These are phyloP conservation scores for Tragelaphus buxtoni DNA, from an alignment of 2,113 vertebrate species.

Conservation along the genomic window DNA sequence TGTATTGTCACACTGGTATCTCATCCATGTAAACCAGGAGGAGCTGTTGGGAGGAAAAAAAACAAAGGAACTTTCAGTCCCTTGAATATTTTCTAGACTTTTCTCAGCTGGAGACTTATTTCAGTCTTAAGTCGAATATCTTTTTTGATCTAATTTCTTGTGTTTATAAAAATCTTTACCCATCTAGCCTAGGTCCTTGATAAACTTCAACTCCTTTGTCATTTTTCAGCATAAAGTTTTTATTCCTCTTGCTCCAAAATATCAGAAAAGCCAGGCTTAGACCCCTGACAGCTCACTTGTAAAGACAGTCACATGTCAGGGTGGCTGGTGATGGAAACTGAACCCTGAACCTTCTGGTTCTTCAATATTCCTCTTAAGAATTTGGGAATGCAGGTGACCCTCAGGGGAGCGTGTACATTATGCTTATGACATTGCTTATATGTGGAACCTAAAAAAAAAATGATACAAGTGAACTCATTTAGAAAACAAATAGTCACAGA, in stretches of 20 bases:
- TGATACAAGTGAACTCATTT: background rate
- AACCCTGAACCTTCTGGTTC: background rate
- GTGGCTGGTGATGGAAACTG: too few species aligned
- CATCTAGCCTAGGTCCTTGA: background rate
- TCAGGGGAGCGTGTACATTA: background rate
- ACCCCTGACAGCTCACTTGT: fast-evolving
- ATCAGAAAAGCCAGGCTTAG: background rate
- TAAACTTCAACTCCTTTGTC: background rate
- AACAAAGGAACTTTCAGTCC: background rate
- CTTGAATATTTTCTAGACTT: background rate
- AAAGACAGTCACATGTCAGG: background rate
- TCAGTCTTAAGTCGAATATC: background rate
- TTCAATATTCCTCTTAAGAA: background rate
- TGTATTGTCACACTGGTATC: background rate
- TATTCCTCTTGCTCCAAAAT: background rate
- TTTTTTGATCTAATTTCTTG: background rate
- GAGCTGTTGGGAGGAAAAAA: background rate
- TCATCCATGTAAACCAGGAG: background rate
- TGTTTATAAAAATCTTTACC: background rate
- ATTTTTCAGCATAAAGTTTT: background rate
- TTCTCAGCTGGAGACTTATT: background rate
- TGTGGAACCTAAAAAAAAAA: background rate
- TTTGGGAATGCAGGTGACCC: background rate
- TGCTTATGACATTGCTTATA: background rate
- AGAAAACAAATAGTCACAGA: background rate